Evolutionary conservation across 2,888 invertebrate species (phyloP), one percentile per base, ranked within the genome.

Genomic region (Ochropacha duplaris): DNA sequence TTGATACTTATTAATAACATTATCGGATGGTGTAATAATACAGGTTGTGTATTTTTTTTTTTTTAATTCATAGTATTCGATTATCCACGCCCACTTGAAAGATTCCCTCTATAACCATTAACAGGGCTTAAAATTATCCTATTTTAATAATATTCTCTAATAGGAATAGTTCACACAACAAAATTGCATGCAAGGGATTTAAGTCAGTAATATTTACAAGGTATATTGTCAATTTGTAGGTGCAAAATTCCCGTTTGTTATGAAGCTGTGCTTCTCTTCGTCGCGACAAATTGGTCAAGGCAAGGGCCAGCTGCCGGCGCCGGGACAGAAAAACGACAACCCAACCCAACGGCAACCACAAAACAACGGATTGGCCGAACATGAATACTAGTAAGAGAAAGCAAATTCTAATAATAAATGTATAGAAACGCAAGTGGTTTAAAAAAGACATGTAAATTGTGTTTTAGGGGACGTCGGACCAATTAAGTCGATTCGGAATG

Each of bases 261-360:
- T 99, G 96, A 99, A 99, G 93, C 94, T 99, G 74, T 99, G 99
- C 87, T 99, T 99, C 94, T 99, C 99, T 22, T 98, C 98, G 56
- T 92, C 93, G 54, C 89, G 93, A 57, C 91, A 92, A 71, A 93
- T 93, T 72, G 92, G 92, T 0, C 92, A 92, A 64, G 88, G 85
- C 49, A 87, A 94, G 68, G 85, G 95, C 1, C 92, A 72, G 55
- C 63, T 58, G 57, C 69, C 67, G 51, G 66, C 61, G 59, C 76
- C 19, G 19, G 31, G 31, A 1, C 52, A 31, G 24, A 22, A 50
- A 3, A 26, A 16, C 52, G 31, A 68, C 58, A 74, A 65, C 68
- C 74, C 74, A 59, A 74, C 64, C 68, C 74, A 75, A 59, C 74
- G 83, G 57, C 86, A 80, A 62, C 76, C 73, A 12, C 85, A 88